These are phyloP conservation scores for Pica pica DNA, from an alignment of 2,113 vertebrate species.

Conservation along the genomic window DNA sequence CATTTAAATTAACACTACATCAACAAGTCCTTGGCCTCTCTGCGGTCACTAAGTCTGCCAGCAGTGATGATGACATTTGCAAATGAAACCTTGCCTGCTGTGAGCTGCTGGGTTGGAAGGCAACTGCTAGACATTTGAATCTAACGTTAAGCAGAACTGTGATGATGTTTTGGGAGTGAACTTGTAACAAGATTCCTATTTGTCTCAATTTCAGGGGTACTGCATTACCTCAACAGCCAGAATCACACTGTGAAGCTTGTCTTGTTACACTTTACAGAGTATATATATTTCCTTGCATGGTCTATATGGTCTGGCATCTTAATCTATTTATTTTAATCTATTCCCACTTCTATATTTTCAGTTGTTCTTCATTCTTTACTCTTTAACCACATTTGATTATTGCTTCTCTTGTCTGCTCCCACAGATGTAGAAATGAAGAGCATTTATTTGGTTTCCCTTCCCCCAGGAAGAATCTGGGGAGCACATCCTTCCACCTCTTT, in stretches of 20 bases:
- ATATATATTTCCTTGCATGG: background rate
- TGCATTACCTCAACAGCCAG: background rate
- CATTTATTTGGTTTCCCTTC: background rate
- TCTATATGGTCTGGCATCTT: background rate
- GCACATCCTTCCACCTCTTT: background rate
- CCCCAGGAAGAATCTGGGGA: background rate
- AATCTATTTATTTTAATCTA: background rate
- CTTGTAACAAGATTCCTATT: background rate
- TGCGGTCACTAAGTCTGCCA: background rate
- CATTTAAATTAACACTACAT: conserved; percentile 30
- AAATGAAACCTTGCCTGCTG: conserved; percentile 3
- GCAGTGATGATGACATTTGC: background rate
- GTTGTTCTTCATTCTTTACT: background rate
- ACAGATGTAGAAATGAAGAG: background rate
- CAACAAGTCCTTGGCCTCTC: background rate
- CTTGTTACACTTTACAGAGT: background rate
- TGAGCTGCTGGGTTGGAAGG: conserved; percentile 33
- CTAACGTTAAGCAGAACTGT: background rate
- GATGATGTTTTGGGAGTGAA: background rate
- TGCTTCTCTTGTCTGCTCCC: background rate
- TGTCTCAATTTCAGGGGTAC: background rate
- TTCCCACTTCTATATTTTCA: background rate
- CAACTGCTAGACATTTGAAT: background rate
- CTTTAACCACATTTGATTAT: background rate
- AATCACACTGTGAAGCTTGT: background rate